Percentiles rank a stretch among this genome's conserved stretches.
These are phyloP conservation scores for Eupithecia inturbata DNA, from an alignment of 2,888 invertebrate species.

Conservation along the genomic window DNA sequence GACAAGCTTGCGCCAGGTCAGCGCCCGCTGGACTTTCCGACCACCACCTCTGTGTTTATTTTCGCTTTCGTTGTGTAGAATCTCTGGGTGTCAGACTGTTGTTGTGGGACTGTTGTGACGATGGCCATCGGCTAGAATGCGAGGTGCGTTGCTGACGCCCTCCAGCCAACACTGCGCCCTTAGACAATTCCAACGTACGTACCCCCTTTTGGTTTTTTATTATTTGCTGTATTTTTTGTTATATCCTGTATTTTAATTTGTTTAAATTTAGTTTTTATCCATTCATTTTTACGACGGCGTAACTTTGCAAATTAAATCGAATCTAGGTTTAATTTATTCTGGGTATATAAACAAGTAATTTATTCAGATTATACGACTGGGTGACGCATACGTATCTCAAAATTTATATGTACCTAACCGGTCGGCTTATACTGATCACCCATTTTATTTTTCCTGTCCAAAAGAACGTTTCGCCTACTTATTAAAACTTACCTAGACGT, in stretches of 20 bases:
- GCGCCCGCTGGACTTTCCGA: constrained; percentile 78
- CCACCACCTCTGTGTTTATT: constrained; percentile 82
- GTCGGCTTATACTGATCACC: constrained; percentile 2
- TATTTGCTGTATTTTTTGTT: constrained; percentile 47
- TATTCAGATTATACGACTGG: constrained; percentile 8
- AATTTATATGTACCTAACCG: not conserved
- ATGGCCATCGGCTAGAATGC: constrained; percentile 84
- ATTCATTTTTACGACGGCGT: constrained; percentile 1
- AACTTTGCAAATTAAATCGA: constrained; percentile 1
- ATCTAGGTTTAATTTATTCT: not conserved
- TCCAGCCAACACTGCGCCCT: constrained; percentile 80
- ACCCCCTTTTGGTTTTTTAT: constrained; percentile 72
- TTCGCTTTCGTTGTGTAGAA: constrained; percentile 84
- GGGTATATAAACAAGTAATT: not conserved
- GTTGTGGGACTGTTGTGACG: constrained; percentile 79
- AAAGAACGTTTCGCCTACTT: not conserved
- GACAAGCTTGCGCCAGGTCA: constrained; percentile 83
- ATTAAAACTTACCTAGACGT: not conserved
- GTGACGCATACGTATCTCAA: constrained; percentile 6
- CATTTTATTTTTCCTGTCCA: constrained; percentile 7
- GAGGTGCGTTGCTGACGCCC: constrained; percentile 84
- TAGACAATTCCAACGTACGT: constrained; percentile 82
- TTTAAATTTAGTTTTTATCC: constrained; percentile 21
- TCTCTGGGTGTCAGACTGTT: constrained; percentile 78
- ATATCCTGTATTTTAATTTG: constrained; percentile 44